Percentiles rank a stretch among this genome's conserved stretches.
phyloP scores from a whole-genome alignment of 2,888 invertebrate genomes.

The Leucoptera coffeella region DNA sequence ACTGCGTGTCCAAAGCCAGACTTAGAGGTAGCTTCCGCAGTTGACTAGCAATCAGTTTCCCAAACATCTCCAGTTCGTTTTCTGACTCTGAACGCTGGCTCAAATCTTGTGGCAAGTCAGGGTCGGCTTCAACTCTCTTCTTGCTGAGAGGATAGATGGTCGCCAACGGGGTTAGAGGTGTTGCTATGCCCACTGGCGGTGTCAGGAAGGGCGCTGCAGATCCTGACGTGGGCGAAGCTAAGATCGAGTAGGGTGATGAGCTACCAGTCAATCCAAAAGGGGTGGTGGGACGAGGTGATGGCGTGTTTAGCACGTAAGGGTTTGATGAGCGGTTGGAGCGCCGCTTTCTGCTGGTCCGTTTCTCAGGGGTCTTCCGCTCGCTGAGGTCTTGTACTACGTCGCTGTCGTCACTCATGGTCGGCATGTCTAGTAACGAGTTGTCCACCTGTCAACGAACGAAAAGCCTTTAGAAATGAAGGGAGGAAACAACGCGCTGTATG shows the following conservation, averaged over 20 bases:
- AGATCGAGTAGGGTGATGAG: conserved; percentile 24
- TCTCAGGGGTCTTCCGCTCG: conserved; percentile 41
- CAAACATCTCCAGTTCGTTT: conserved; percentile 47
- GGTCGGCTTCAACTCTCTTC: conserved; percentile 23
- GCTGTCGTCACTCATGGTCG: conserved; percentile 43
- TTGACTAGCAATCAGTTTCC: conserved; percentile 41
- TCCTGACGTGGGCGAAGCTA: conserved; percentile 24
- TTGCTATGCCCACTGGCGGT: conserved; percentile 43
- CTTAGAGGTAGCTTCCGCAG: conserved; percentile 36
- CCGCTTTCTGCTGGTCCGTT: conserved; percentile 39
- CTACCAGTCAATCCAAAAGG: conserved; percentile 36
- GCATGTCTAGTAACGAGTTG: conserved; percentile 38
- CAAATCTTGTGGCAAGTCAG: conserved; percentile 33
- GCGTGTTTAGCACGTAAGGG: conserved; percentile 41
- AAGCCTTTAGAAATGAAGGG: conserved; percentile 1
- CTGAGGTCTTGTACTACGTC: conserved; percentile 41
- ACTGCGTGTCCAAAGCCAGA: conserved; percentile 37
- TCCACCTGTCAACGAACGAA: conserved; percentile 19
- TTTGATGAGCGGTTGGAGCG: conserved; percentile 41
- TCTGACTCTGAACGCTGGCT: conserved; percentile 40
- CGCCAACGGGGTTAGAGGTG: conserved; percentile 30
- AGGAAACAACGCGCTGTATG: conserved; percentile 6
- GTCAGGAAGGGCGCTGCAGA: conserved; percentile 29
- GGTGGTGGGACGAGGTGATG: conserved; percentile 38
- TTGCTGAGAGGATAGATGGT: conserved; percentile 40